Conservation (phyloP, 2,888 invertebrate species). For the Craniophora ligustri region DNA sequence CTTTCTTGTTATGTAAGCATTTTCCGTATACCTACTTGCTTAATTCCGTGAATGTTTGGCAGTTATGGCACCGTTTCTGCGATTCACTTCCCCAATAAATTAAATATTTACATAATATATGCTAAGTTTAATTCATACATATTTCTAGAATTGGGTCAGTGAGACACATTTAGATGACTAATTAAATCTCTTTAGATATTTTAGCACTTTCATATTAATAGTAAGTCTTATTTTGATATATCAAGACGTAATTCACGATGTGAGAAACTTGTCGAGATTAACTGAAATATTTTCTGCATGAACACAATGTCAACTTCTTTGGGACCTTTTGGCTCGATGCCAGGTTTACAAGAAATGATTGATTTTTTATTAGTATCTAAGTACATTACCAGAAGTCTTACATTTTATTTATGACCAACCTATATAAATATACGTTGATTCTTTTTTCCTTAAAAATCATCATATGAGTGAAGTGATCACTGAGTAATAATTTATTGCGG, state of each 20-base stretch:
- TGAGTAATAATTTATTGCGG: not conserved
- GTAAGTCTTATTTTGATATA: not conserved
- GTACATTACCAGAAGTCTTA: not conserved
- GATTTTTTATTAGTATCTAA: constrained; percentile 16
- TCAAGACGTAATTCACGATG: not conserved
- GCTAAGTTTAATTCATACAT: constrained; percentile 15
- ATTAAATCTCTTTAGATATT: constrained; percentile 2
- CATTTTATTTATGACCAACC: constrained; percentile 7
- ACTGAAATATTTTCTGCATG: constrained; percentile 1
- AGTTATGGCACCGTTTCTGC: constrained; percentile 13
- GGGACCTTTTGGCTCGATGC: constrained; percentile 14
- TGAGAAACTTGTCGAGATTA: constrained; percentile 1
- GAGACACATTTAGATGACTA: constrained; percentile 3
- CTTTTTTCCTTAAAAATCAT: not conserved
- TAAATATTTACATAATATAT: constrained; percentile 25
- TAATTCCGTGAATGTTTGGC: constrained; percentile 8
- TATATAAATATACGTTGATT: no score
- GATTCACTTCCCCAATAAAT: constrained; percentile 21
- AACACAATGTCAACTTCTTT: constrained; percentile 6
- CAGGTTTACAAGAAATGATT: constrained; percentile 27
- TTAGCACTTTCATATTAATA: not conserved
- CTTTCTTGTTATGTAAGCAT: constrained; percentile 12
- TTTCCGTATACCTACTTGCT: constrained; percentile 16
- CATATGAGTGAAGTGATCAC: not conserved
- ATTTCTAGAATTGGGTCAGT: constrained; percentile 21